A percentile compares a stretch with the other conserved stretches of the same genome.
Evolutionary conservation across 2,113 vertebrate genomes (phyloP).

Genomic region (Uropsilus gracilis): DNA sequence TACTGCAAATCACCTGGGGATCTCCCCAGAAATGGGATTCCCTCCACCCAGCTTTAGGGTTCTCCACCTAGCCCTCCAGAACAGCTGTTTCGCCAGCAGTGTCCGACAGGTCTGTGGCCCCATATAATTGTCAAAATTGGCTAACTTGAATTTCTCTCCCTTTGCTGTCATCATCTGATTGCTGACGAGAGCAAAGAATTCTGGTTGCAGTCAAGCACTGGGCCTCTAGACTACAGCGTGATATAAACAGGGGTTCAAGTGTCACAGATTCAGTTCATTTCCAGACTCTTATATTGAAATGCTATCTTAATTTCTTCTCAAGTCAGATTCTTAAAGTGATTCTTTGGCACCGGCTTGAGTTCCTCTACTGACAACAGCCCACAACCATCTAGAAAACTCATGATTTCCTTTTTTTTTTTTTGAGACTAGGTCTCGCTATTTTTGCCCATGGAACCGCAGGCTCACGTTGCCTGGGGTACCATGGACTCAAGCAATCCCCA

Average conservation of each 20-base stretch:
- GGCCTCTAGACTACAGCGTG: fast-evolving
- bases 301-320: neutral
- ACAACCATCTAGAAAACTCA: neutral
- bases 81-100: neutral
- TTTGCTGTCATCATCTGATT: neutral
- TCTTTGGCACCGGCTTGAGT: neutral
- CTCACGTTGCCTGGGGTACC: too few relatives aligned
- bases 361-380: neutral
- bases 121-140: neutral
- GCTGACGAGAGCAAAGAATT: neutral
- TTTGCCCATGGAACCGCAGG: too few relatives aligned
- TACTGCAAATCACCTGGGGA: neutral
- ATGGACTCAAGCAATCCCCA: too few relatives aligned
- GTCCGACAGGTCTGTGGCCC: neutral
- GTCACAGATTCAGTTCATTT: neutral
- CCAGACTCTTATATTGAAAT: neutral
- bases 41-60: neutral
- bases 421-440: too few relatives aligned
- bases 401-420: too few relatives aligned
- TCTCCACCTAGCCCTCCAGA: neutral
- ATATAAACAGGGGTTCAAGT: too few relatives aligned
- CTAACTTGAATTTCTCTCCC: neutral
- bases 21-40: neutral
- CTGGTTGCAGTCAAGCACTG: neutral
- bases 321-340: conserved; percentile 9